phyloP scores from a whole-genome alignment of 2,888 invertebrate species.

The Apantesis nais region DNA sequence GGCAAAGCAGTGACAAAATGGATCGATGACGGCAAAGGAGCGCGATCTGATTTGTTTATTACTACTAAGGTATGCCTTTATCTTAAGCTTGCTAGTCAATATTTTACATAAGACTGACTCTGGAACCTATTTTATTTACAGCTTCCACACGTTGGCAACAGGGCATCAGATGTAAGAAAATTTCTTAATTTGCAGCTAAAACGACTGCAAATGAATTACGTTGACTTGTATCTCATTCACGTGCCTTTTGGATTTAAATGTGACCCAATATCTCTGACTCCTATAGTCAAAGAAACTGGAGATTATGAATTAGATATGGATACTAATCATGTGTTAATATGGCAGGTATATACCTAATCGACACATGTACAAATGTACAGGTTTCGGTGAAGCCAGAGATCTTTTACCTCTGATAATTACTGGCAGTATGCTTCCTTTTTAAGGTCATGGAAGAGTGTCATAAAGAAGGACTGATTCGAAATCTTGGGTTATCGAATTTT shows the following conservation, averaged over 20 bases:
- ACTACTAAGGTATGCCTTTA: slow-evolving; percentile 89
- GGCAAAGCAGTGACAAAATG: slow-evolving; percentile 89
- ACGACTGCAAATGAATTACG: slow-evolving; percentile 88
- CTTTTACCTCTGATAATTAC: not conserved
- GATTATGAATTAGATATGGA: slow-evolving; percentile 85
- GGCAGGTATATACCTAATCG: slow-evolving; percentile 85
- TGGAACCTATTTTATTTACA: slow-evolving; percentile 55
- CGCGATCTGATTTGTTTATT: slow-evolving; percentile 90
- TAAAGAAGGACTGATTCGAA: slow-evolving; percentile 86
- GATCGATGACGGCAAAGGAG: slow-evolving; percentile 87
- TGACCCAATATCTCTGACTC: slow-evolving; percentile 82
- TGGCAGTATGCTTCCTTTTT: not conserved
- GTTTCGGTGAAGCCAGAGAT: not conserved
- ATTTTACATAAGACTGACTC: not conserved
- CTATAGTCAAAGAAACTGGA: slow-evolving; percentile 85
- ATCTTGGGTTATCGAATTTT: slow-evolving; percentile 94
- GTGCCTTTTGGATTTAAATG: slow-evolving; percentile 89
- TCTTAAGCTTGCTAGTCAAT: not conserved
- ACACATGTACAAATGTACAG: not conserved
- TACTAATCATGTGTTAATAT: slow-evolving; percentile 88
- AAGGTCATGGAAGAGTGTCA: slow-evolving; percentile 91
- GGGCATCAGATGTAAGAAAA: slow-evolving; percentile 88
- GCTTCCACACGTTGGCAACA: slow-evolving; percentile 90
- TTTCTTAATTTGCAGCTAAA: slow-evolving; percentile 88
- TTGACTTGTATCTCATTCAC: slow-evolving; percentile 92